Evolutionary conservation across 2,113 vertebrate species (phyloP), one percentile per base, ranked within the genome.

Genomic region (Pleuronectes platessa): DNA sequence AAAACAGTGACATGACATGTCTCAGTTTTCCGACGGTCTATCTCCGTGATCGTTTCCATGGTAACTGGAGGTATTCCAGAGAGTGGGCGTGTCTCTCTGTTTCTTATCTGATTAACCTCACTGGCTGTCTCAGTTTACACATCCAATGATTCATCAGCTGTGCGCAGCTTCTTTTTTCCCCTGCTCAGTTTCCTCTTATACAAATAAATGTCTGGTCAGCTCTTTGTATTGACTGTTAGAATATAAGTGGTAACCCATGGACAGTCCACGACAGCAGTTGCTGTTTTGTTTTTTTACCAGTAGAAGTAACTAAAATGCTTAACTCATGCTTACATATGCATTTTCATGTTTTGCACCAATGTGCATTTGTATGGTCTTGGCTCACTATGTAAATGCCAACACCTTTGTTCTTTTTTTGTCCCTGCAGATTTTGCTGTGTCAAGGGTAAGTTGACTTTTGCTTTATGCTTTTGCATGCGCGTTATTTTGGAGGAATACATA

Each of bases 371-470:
- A 35, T 82, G 24, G 1, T 69, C 4, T 35, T 72, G 37, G 27
- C 17, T 61, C 24, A 11, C 26, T 18, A n/a, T 79, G 31, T 62
- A 13, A n/a, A 68, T 84, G 63, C 62, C 40, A 82, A 86, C 77
- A 56, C 56, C 59, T 78, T 66, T 83, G 31, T 82, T 79, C 61
- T 75, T 62, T 73, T 73, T 76, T 71, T 86, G 62, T 86, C 78
- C 42, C 81, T 86, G 64, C 92, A 93, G 92, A 93, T 89, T 92
- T 92, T 81, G 87, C 92, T 79, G 90, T 93, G 76, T 94, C 92
- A 37, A 90, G 92, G 92, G 92, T 93, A 74, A 91, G 92, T 89
- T 53, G n/a, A 81, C 47, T 72, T 83, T 86, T 63, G 6, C 59
- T 73, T 78, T 31, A 21, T 66, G 53, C 47, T 4, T 71, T 72